Evolutionary conservation across 2,888 invertebrate genomes (phyloP), one percentile per base, ranked within the genome.

Genomic region (Ommatoiulus sabulosus): DNA sequence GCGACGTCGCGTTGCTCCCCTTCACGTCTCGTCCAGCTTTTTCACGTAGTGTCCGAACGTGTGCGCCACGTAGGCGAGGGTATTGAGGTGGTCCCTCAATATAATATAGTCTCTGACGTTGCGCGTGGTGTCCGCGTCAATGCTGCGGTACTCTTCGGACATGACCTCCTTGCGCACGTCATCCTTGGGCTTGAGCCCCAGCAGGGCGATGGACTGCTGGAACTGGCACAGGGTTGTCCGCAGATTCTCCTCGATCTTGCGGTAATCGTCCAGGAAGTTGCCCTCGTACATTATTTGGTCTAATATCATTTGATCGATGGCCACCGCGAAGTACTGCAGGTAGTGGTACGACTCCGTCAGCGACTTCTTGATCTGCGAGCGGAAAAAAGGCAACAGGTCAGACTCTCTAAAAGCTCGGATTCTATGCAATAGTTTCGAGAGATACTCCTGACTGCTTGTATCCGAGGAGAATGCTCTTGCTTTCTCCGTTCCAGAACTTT

Each of bases 311-410:
- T 95, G 95, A 91, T 96, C 94, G 89, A 96, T 92, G 46, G 95
- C 95, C 7, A 96, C 95, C 0, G 96, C 95, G 90, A 95, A 94
- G 93, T 94, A 94, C 92, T 96, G 96, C 92, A 96, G 93, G 90
- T 94, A 94, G 91, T 94, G 94, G 93, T 95, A 96, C 91, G 95
- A 94, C 89, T 94, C 93, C 88, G 95, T 93, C 91, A 96, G 89
- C 35, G 90, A 89, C 35, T 89, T 90, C 35, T 89, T 87, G 48
- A 90, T 88, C 90, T 91, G 89, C 6, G 20, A 89, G 80, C 87
- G 43, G 44, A 15, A 80, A 48, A 87, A 2, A 48, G 12, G 15
- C 4, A 87, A 24, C 0, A 44, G 44, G 87, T 87, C 17, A 87
- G 35, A 20, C 2, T 63, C 20, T 63, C 1, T n/a, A n/a, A n/a